Evolutionary conservation across 1,140 invertebrate species (phyloP).

Genomic region (Muscidifurax raptorellus): DNA sequence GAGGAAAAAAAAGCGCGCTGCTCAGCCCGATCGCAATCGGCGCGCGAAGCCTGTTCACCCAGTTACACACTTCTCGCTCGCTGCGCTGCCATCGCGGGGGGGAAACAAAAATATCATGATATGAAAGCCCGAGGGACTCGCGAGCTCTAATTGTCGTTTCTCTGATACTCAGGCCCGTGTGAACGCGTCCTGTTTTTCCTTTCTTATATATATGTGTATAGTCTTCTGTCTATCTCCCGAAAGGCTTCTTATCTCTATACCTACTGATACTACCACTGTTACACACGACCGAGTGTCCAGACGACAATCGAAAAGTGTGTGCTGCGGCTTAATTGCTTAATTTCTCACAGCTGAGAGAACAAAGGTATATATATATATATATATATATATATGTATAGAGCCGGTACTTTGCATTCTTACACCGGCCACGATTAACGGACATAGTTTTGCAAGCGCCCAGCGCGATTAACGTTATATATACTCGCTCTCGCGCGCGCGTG

Average conservation of each 20-base stretch:
- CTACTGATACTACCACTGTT: too few species aligned
- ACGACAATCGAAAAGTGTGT: not conserved
- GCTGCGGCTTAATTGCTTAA: slow-evolving; percentile 72
- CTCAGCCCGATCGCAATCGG: slow-evolving; percentile 24
- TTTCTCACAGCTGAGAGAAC: slow-evolving; percentile 72
- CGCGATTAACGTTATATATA: slow-evolving; percentile 69
- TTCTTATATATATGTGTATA: too few species aligned
- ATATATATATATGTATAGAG: not conserved
- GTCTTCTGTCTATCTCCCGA: too few species aligned
- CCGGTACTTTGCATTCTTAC: slow-evolving; percentile 70
- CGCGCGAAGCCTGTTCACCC: not conserved
- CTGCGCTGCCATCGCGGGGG: not conserved
- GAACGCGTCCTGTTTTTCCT: too few species aligned
- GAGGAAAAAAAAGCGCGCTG: not conserved
- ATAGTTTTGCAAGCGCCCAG: slow-evolving; percentile 33
- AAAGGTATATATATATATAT: slow-evolving; percentile 55
- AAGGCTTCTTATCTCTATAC: not conserved
- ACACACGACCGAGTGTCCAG: not conserved
- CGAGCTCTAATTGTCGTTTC: not conserved
- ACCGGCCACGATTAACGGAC: slow-evolving; percentile 7
- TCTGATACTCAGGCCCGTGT: not conserved
- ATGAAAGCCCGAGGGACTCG: not conserved
- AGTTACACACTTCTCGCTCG: not conserved
- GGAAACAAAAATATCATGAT: not conserved
- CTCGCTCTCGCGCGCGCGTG: slow-evolving; percentile 54